Percentiles rank a stretch among this genome's conserved stretches.
Evolutionary conservation across 2,888 invertebrate species (phyloP).

Genomic region (Dynastes hyllus): DNA sequence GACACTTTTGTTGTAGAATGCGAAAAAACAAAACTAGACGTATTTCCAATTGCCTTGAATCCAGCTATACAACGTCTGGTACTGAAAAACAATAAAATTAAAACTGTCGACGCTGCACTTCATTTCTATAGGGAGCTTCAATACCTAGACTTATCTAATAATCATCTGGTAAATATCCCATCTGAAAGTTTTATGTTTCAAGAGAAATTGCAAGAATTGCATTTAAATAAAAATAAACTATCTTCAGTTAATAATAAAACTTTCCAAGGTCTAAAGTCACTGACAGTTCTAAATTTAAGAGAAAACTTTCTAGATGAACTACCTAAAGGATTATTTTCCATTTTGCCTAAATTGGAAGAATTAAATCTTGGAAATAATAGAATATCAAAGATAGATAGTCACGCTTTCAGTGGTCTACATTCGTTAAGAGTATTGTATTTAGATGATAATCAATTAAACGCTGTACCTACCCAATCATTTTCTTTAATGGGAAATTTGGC

Average conservation of each 20-base stretch:
- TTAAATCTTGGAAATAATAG: conserved; percentile 90
- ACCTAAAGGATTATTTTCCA: conserved; percentile 82
- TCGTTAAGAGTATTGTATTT: conserved; percentile 87
- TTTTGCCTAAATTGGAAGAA: conserved; percentile 85
- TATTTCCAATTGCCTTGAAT: conserved; percentile 92
- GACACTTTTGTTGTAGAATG: conserved; percentile 91
- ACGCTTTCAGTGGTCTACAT: conserved; percentile 83
- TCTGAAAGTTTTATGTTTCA: conserved; percentile 86
- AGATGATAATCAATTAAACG: conserved; percentile 87
- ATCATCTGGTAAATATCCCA: conserved; percentile 88
- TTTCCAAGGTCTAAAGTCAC: conserved; percentile 83
- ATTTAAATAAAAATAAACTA: conserved; percentile 89
- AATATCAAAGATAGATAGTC: conserved; percentile 85
- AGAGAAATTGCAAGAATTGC: conserved; percentile 86
- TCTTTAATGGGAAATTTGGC: conserved; percentile 84
- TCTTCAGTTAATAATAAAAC: conserved; percentile 86
- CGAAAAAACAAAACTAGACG: conserved; percentile 89
- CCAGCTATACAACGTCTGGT: conserved; percentile 91
- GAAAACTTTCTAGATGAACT: conserved; percentile 89
- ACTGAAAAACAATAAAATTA: conserved; percentile 89
- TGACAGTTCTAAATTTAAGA: conserved; percentile 86
- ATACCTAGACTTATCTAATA: conserved; percentile 88
- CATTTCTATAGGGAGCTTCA: conserved; percentile 91
- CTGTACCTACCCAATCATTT: conserved; percentile 84
- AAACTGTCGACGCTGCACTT: conserved; percentile 91